Percentiles rank a stretch among this genome's conserved stretches.
phyloP scores from a whole-genome alignment of 2,888 invertebrate species.

The Callinectes sapidus region DNA sequence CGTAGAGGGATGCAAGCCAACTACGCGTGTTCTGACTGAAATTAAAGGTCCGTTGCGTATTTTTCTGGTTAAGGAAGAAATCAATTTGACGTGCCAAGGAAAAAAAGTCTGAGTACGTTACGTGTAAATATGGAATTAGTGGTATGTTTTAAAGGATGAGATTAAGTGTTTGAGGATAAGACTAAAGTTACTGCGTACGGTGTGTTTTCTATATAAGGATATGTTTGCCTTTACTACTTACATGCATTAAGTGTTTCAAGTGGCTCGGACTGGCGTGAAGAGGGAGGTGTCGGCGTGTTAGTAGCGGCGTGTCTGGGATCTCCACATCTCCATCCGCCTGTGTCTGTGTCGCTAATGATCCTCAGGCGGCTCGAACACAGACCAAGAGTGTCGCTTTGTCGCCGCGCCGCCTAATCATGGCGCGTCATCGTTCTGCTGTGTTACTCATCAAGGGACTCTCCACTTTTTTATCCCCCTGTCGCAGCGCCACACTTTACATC shows the following conservation, averaged over 20 bases:
- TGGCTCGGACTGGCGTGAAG: not conserved
- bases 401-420: not conserved
- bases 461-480: not conserved
- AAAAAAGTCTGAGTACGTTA: too few species aligned
- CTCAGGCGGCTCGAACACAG: not conserved
- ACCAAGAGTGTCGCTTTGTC: not conserved
- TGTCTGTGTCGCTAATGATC: constrained; percentile 6
- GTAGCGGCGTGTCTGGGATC: not conserved
- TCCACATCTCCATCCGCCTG: not conserved
- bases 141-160: too few species aligned
- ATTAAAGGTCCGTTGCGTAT: not conserved
- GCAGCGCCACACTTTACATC: not conserved
- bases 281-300: not conserved
- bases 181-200: too few species aligned
- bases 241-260: not conserved
- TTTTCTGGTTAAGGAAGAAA: not conserved
- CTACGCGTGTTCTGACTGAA: not conserved
- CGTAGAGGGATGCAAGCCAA: not conserved
- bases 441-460: constrained; percentile 17
- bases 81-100: too few species aligned
- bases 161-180: too few species aligned
- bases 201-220: not conserved
- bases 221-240: not conserved
- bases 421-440: constrained; percentile 13
- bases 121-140: too few species aligned